These are phyloP conservation scores for Boloria euphrosyne DNA, from an alignment of 2,888 invertebrate genomes.

Conservation along the genomic window DNA sequence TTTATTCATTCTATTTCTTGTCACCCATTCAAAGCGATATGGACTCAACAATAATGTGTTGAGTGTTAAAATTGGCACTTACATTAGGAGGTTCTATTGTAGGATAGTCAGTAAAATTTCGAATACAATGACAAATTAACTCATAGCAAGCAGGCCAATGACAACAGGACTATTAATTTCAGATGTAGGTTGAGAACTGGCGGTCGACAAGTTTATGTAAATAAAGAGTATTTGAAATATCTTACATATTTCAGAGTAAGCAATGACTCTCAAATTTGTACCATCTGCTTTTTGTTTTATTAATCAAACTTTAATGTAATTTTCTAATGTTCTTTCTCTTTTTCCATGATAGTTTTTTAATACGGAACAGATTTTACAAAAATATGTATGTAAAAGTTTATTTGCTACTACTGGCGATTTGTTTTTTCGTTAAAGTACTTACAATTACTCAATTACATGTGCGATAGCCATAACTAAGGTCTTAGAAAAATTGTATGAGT, in stretches of 20 bases:
- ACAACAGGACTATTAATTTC: constrained; percentile 38
- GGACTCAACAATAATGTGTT: constrained; percentile 22
- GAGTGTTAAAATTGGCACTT: constrained; percentile 20
- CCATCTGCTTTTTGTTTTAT: too few species aligned
- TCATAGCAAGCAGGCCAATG: constrained; percentile 45
- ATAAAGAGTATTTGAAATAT: not conserved
- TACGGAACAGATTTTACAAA: too few species aligned
- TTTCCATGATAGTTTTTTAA: too few species aligned
- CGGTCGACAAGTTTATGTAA: not conserved
- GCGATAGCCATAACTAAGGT: too few species aligned
- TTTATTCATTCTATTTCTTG: constrained; percentile 14
- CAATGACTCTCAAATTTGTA: too few species aligned
- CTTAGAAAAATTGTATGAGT: not conserved
- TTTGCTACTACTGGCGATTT: too few species aligned
- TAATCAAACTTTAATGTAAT: too few species aligned
- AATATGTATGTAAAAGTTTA: too few species aligned
- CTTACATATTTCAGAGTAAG: not conserved
- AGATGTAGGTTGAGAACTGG: constrained; percentile 19
- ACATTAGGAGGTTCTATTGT: constrained; percentile 21
- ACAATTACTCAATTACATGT: too few species aligned
- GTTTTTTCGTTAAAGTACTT: too few species aligned
- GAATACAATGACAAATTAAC: constrained; percentile 51
- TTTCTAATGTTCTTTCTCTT: too few species aligned
- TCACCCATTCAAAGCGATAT: constrained; percentile 34
- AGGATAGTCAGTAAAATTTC: constrained; percentile 49